These are phyloP conservation scores for Oostethus manadensis DNA, from an alignment of 2,113 vertebrate genomes.

Conservation along the genomic window DNA sequence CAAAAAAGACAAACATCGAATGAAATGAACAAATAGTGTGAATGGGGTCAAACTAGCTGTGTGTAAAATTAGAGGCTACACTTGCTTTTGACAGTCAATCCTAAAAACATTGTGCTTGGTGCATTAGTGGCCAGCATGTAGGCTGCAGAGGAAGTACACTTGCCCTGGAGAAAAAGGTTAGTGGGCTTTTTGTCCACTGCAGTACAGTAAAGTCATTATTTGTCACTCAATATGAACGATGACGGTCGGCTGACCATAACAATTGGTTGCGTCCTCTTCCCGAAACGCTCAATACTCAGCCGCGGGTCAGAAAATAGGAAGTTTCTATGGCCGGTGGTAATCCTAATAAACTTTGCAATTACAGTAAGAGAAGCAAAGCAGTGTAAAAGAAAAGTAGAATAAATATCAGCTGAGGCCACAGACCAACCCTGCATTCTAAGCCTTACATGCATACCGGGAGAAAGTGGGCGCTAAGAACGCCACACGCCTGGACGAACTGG, in stretches of 20 bases:
- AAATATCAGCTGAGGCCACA: too few species aligned
- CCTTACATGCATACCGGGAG: too few species aligned
- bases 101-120: slow-evolving; percentile 25
- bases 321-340: not conserved
- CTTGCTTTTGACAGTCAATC: not conserved
- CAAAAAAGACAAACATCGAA: too few species aligned
- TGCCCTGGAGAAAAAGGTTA: slow-evolving; percentile 54
- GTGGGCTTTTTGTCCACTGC: slow-evolving; percentile 44
- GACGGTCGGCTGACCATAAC: slow-evolving; percentile 29
- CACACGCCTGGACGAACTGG: too few species aligned
- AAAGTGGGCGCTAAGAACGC: too few species aligned
- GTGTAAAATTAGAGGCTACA: too few species aligned
- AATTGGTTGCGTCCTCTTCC: slow-evolving; percentile 36
- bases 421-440: too few species aligned
- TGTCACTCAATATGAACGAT: slow-evolving; percentile 47
- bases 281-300: slow-evolving; percentile 31
- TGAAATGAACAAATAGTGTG: too few species aligned
- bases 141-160: slow-evolving; percentile 10
- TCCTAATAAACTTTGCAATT: too few species aligned
- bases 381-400: too few species aligned
- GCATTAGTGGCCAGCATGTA: slow-evolving; percentile 26
- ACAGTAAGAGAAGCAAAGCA: too few species aligned
- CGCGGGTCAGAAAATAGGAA: slow-evolving; percentile 29
- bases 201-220: slow-evolving; percentile 45
- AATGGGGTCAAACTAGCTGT: not conserved